Base-by-base conservation (phyloP, 2,113 vertebrate genomes). In the Ia io region DNA sequence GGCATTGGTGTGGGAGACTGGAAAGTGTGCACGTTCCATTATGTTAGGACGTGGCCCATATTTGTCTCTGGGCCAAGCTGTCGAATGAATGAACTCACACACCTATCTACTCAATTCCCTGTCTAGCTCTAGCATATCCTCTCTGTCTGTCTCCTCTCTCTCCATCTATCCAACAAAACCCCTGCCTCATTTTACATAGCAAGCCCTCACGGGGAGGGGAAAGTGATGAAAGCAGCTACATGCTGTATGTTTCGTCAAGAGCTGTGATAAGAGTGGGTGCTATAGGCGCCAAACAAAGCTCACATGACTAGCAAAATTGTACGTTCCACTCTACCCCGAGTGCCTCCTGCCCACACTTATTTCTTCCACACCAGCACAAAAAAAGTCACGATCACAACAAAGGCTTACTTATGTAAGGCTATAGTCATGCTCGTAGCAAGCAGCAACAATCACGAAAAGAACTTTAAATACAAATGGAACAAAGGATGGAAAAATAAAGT, bases 361-460 rank as follows among this genome's bases (percentile, higher is more conserved):
- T 90, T 91, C 80, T 93, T 92, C 93, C 35, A 63, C 73, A 94
- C 11, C 42, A 61, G 44, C 28, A 91, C 22, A 92, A 51, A 79
- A 95, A 95, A 85, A 56, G 80, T 96, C 92, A 94, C 0, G 6
- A 76, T 76, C 77, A 86, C 49, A 92, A 69, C 28, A 56, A 93
- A 70, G 56, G 23, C 90, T 96, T 93, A 88, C 87, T 95, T 96
- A 92, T 51, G 32, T 93, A 96, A 95, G 90, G 88, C 35, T 83
- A 67, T 20, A 86, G 92, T 87, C 94, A 49, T 47, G 49, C 42
- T 88, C 59, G 91, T 88, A 93, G 20, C 28, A 84, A 79, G 59
- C 76, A 94, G 67, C 32, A 84, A 88, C 32, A 83, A 42, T 83
- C 90, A 71, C 30, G 13, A 94, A 95, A 88, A 94, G 80, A 90